phyloP scores from a whole-genome alignment of 2,888 invertebrate genomes.

The Mechanitis messenoides region DNA sequence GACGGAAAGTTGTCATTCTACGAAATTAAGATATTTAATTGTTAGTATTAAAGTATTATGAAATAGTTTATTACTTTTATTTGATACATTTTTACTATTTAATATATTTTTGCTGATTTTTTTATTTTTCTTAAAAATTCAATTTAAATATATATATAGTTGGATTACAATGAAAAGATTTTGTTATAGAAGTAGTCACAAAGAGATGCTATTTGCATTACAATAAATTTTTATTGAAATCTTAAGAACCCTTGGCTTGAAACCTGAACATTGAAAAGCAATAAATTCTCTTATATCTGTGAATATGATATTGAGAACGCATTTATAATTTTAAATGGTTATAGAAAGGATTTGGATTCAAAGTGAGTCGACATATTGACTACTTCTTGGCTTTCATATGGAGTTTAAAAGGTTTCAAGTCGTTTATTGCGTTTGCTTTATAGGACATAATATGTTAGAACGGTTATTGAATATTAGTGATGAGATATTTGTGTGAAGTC shows the following conservation, averaged over 20 bases:
- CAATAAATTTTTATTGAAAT: constrained; percentile 67
- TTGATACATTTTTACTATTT: background rate
- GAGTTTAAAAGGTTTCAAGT: too few relatives aligned
- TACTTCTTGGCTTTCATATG: constrained; percentile 3
- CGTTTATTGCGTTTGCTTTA: too few relatives aligned
- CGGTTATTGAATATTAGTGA: too few relatives aligned
- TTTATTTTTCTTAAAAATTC: too few relatives aligned
- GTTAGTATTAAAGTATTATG: constrained; percentile 12
- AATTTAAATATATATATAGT: constrained; percentile 9
- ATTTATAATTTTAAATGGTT: constrained; percentile 5
- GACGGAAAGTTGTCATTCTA: constrained; percentile 51
- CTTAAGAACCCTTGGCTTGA: constrained; percentile 32
- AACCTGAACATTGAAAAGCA: constrained; percentile 24
- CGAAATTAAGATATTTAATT: constrained; percentile 41
- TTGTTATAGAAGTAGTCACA: constrained; percentile 48
- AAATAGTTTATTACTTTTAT: background rate
- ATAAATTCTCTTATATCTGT: constrained; percentile 18
- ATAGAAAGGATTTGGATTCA: background rate
- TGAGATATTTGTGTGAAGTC: too few relatives aligned
- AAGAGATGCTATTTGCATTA: constrained; percentile 70
- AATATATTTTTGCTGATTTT: background rate
- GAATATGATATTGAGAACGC: constrained; percentile 5
- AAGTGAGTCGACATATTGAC: constrained; percentile 1
- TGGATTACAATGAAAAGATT: constrained; percentile 48
- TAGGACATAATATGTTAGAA: too few relatives aligned